Evolutionary conservation across 1,140 invertebrate genomes (phyloP), one percentile per base, ranked within the genome.

Genomic region (Hormaphis cornu): DNA sequence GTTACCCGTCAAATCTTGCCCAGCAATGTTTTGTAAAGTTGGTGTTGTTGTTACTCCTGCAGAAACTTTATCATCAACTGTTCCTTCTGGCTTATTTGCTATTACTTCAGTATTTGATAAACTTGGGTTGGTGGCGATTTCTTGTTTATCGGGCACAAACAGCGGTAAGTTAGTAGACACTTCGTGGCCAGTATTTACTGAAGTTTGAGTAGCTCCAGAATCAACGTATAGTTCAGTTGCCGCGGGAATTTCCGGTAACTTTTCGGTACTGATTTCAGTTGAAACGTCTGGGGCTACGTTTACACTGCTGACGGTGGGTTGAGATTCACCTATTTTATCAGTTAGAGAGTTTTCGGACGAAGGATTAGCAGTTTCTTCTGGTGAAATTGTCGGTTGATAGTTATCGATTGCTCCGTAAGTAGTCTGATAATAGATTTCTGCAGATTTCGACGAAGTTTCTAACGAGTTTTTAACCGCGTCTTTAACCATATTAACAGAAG

Each of bases 401-500:
- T 48, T 12, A 18, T 61, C 22, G 16, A 28, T 26, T 16, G 9
- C 12, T 28, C 22, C 14, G 7, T 30, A 26, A n/a, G 44, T 28
- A 5, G 18, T 1, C 3, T 33, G 44, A 35, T 50, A 22, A 4
- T 20, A 1, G 2, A 9, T 50, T 50, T 50, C 44, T 16, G 44
- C 9, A 12, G 61, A 44, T 50, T 50, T 50, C 7, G 61, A 66
- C 30, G 44, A 66, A 14, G 61, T 66, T 35, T 66, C 61, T 20
- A 66, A n/a, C 2, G 61, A 66, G 9, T 66, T 66, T 28, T 61
- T 61, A 22, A 66, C 42, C 14, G 44, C 28, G 26, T 48, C 61
- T 16, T 66, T 66, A 4, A 66, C 61, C 14, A 50, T 33, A 20
- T 66, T 50, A 1, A 66, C 44, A 3, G 61, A 66, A 3, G 61